These are phyloP conservation scores for Acropora yongei DNA, from an alignment of 64 coral and sea anemone genomes.

Conservation along the genomic window DNA sequence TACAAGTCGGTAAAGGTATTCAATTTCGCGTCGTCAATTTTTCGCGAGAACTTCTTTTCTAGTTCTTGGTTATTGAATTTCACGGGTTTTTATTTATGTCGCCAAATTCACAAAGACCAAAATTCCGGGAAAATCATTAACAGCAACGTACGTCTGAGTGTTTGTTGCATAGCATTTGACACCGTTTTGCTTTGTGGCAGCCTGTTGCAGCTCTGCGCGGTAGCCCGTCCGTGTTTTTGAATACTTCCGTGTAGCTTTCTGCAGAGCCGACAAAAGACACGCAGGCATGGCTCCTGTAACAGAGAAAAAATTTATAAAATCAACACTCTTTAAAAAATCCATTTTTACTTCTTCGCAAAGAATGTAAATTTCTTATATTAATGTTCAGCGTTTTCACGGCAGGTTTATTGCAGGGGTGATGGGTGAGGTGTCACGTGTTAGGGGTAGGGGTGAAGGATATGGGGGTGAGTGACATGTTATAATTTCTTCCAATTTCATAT, in stretches of 20 bases:
- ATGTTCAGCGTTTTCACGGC: no score
- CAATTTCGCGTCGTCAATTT: background rate
- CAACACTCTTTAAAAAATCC: constrained; percentile 5
- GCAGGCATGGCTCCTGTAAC: no score
- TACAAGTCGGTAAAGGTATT: no score
- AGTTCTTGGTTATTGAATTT: background rate
- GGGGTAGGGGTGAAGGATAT: no score
- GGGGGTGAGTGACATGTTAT: no score
- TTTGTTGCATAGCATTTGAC: background rate
- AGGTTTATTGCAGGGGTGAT: no score
- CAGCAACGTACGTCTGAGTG: background rate
- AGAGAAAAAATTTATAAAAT: background rate
- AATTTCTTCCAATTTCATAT: no score
- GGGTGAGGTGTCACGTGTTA: no score
- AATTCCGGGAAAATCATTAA: background rate
- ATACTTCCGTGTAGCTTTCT: background rate
- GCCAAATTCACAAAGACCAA: no score
- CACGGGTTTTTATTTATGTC: background rate
- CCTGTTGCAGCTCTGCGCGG: background rate
- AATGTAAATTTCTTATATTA: no score
- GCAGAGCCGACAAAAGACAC: no score
- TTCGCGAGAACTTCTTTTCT: background rate
- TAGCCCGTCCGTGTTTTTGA: background rate
- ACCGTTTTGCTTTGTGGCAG: constrained; percentile 18
- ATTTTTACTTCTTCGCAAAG: background rate